These are phyloP conservation scores for Bradypodion pumilum DNA, from an alignment of 2,797 vertebrate genomes.

Conservation along the genomic window DNA sequence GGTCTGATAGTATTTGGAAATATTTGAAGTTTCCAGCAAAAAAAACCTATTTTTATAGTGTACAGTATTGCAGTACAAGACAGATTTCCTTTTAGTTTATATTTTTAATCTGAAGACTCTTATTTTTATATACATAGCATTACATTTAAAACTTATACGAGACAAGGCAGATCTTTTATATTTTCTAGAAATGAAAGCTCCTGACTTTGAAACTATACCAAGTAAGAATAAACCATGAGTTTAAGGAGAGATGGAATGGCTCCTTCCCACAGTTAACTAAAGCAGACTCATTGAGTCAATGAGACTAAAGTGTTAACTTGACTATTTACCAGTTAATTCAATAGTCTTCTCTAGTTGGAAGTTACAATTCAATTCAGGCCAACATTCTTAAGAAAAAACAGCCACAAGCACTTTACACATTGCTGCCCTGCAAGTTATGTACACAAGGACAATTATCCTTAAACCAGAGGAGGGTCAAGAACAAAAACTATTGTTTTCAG, in stretches of 20 bases:
- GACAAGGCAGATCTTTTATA: neutral
- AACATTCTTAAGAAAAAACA: neutral
- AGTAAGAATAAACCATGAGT: neutral
- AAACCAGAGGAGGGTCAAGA: neutral
- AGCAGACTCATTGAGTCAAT: too few species aligned
- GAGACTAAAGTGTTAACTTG: too few species aligned
- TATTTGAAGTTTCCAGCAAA: neutral
- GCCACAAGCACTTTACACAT: neutral
- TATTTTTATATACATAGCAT: constrained; percentile 19
- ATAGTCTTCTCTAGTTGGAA: too few species aligned
- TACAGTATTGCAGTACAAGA: neutral
- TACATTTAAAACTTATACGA: constrained; percentile 18
- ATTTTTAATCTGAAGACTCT: constrained; percentile 19
- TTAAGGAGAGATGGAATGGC: neutral
- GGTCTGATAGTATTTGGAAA: neutral
- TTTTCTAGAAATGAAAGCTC: constrained; percentile 12
- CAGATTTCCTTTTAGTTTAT: neutral
- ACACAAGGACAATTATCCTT: constrained; percentile 6
- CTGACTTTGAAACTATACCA: constrained; percentile 4
- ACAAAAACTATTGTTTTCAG: neutral
- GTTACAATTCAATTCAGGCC: neutral
- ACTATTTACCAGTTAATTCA: too few species aligned
- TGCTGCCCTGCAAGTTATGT: neutral
- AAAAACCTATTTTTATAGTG: neutral
- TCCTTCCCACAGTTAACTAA: neutral